A percentile compares a stretch with the other conserved stretches of the same genome.
phyloP scores from a whole-genome alignment of 2,113 vertebrate genomes.

The Platycercus adscitus region DNA sequence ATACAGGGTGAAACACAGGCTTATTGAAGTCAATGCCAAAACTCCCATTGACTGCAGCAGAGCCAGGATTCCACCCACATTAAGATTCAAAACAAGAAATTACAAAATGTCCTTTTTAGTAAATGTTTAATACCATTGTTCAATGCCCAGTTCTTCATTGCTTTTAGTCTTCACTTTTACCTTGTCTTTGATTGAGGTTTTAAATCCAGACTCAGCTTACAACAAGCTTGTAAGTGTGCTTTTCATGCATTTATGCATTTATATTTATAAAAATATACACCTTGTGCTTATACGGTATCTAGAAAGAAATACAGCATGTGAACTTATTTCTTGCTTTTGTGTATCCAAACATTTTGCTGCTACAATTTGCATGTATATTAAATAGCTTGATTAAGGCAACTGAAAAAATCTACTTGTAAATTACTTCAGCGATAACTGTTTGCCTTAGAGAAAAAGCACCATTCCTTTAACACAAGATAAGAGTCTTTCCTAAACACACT shows the following conservation, averaged over 20 bases:
- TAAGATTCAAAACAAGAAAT: slow-evolving; percentile 60
- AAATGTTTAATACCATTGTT: slow-evolving; percentile 6
- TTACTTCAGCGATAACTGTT: slow-evolving; percentile 24
- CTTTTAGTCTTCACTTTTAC: background rate
- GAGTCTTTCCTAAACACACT: background rate
- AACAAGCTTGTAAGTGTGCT: background rate
- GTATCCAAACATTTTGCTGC: background rate
- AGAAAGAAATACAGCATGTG: background rate
- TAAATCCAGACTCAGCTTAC: background rate
- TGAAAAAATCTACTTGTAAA: slow-evolving; percentile 26
- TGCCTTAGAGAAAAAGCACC: slow-evolving; percentile 43
- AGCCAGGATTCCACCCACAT: slow-evolving; percentile 69
- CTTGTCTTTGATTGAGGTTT: background rate
- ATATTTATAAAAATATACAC: background rate
- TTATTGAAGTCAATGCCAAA: slow-evolving; percentile 67
- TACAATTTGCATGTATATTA: slow-evolving; percentile 64
- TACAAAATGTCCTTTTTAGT: slow-evolving; percentile 10
- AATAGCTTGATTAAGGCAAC: slow-evolving; percentile 43
- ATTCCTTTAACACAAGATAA: slow-evolving; percentile 42
- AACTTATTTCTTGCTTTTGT: background rate
- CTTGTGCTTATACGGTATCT: background rate
- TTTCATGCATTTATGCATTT: background rate
- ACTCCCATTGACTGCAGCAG: slow-evolving; percentile 44
- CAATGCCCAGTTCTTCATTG: background rate
- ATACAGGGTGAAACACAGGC: slow-evolving; percentile 54